Evolutionary conservation across 2,888 invertebrate species (phyloP).

Genomic region (Synanthedon andrenaeformis): DNA sequence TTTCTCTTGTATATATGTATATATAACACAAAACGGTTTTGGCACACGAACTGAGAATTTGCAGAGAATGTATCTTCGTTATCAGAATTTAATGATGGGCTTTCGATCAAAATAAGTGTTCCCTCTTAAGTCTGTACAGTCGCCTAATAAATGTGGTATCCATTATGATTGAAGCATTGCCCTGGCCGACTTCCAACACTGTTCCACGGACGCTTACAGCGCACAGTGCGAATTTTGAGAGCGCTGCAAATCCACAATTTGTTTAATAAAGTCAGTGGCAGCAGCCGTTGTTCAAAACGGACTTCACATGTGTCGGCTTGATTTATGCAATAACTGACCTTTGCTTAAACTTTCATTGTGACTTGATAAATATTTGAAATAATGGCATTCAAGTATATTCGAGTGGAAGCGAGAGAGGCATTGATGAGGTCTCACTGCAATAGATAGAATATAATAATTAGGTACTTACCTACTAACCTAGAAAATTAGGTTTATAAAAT

Average conservation of each 20-base stretch:
- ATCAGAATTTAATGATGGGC: not conserved
- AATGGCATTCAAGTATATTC: too few relatives aligned
- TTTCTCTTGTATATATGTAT: too few relatives aligned
- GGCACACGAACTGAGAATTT: too few relatives aligned
- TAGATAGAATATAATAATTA: too few relatives aligned
- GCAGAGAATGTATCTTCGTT: not conserved
- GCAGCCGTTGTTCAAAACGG: not conserved
- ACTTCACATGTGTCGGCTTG: not conserved
- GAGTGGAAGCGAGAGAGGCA: too few relatives aligned
- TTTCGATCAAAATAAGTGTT: not conserved
- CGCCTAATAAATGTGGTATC: not conserved
- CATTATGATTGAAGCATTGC: not conserved
- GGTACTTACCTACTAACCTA: too few relatives aligned
- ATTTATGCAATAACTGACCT: not conserved
- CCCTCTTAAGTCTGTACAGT: not conserved
- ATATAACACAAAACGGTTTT: too few relatives aligned
- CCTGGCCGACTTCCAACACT: constrained; percentile 17
- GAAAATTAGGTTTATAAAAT: too few relatives aligned
- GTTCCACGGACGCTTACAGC: constrained; percentile 13
- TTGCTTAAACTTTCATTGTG: not conserved
- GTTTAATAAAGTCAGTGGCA: constrained; percentile 17
- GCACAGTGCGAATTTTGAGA: constrained; percentile 23
- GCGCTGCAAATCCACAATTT: constrained; percentile 26
- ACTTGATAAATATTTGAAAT: too few relatives aligned
- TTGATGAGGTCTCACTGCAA: too few relatives aligned